Evolutionary conservation across 2,797 vertebrate species (phyloP).

Genomic region (Tinamus major): DNA sequence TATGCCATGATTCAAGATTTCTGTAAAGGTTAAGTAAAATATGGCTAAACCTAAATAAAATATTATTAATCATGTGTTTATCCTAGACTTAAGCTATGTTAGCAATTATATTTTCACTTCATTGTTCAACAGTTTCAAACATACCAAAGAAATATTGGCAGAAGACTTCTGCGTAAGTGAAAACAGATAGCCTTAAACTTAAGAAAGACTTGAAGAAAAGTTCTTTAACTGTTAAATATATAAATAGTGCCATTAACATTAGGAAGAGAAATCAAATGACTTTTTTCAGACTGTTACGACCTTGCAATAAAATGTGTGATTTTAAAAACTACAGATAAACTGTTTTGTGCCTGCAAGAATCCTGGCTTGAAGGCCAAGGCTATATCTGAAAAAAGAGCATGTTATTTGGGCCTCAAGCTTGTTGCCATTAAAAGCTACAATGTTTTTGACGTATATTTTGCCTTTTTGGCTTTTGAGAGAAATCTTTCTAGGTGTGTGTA

Average conservation of each 20-base stretch:
- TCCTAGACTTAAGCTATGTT: conserved; percentile 50
- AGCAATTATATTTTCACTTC: conserved; percentile 66
- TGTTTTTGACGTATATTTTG: neutral
- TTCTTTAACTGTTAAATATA: conserved; percentile 40
- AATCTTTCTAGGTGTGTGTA: neutral
- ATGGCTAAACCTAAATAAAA: conserved; percentile 66
- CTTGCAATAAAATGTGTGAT: conserved; percentile 30
- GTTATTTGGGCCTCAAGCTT: neutral
- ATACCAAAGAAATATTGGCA: conserved; percentile 69
- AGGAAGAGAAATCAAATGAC: conserved; percentile 26
- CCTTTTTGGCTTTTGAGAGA: neutral
- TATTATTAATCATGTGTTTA: conserved; percentile 58
- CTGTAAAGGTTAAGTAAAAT: conserved; percentile 67
- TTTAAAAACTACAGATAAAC: conserved; percentile 31
- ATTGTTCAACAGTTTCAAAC: conserved; percentile 74
- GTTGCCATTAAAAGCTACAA: neutral
- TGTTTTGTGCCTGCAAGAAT: neutral
- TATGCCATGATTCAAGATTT: conserved; percentile 61
- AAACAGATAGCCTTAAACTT: conserved; percentile 73
- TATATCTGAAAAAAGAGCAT: neutral
- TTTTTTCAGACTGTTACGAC: conserved; percentile 11
- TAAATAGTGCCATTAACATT: conserved; percentile 42
- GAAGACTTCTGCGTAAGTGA: conserved; percentile 67
- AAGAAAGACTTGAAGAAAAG: conserved; percentile 61
- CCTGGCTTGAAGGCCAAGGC: neutral